These are phyloP conservation scores for Paratilapia polleni DNA, from an alignment of 2,113 vertebrate species.

Conservation along the genomic window DNA sequence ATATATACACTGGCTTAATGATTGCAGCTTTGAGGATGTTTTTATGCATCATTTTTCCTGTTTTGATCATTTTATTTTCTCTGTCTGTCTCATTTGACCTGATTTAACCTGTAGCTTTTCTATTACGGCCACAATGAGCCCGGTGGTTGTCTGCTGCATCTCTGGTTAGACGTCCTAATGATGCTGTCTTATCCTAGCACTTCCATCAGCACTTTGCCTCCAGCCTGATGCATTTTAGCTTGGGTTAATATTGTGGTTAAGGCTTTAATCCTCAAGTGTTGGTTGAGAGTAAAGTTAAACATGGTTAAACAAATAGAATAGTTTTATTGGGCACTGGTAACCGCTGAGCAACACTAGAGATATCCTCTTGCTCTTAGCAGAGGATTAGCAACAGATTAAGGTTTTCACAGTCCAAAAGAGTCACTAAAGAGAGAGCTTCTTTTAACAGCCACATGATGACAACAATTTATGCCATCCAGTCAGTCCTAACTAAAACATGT, in stretches of 20 bases:
- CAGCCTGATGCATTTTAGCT: slow-evolving; percentile 3
- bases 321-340: slow-evolving; percentile 36
- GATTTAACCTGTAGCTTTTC: slow-evolving; percentile 4
- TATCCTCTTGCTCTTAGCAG: slow-evolving; percentile 51
- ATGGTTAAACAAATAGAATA: slow-evolving; percentile 51
- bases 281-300: slow-evolving; percentile 34
- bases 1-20: neutral
- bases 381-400: slow-evolving; percentile 69
- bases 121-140: slow-evolving; percentile 6
- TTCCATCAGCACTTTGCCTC: neutral
- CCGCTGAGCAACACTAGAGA: slow-evolving; percentile 34
- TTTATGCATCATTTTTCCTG: neutral
- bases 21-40: slow-evolving; percentile 14
- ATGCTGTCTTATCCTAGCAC: slow-evolving; percentile 14
- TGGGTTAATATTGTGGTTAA: slow-evolving; percentile 26
- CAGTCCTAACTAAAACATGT: slow-evolving; percentile 27
- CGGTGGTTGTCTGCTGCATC: neutral
- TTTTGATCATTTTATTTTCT: slow-evolving; percentile 24
- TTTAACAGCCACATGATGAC: slow-evolving; percentile 6
- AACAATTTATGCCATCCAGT: slow-evolving; percentile 14
- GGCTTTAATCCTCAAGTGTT: slow-evolving; percentile 46
- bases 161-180: slow-evolving; percentile 11
- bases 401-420: slow-evolving; percentile 56
- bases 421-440: slow-evolving; percentile 47
- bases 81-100: slow-evolving; percentile 26